These are phyloP conservation scores for Crossocerus cetratus DNA, from an alignment of 2,888 invertebrate genomes.

Conservation along the genomic window DNA sequence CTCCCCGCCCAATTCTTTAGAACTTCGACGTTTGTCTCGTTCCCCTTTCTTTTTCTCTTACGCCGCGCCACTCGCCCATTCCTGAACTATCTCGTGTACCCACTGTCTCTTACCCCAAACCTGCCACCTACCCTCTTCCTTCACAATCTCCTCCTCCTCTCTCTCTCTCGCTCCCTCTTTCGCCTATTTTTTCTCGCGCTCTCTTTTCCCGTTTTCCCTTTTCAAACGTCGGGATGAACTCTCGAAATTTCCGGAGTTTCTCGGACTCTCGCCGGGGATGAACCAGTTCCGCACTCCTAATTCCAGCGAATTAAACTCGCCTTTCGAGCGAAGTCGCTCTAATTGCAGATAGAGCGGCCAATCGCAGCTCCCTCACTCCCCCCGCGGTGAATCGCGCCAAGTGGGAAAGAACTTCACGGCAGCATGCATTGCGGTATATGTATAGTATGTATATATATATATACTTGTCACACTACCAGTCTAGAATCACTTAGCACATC, in stretches of 20 bases:
- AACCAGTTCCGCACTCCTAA: slow-evolving; percentile 60
- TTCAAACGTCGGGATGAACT: slow-evolving; percentile 50
- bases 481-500: no score
- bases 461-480: not conserved
- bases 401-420: not conserved
- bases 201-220: slow-evolving; percentile 26
- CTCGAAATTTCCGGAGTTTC: slow-evolving; percentile 58
- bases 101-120: not conserved
- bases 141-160: slow-evolving; percentile 15
- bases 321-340: slow-evolving; percentile 51
- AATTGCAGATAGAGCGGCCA: slow-evolving; percentile 52
- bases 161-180: slow-evolving; percentile 22
- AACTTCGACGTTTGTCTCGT: slow-evolving; percentile 53
- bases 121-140: not conserved
- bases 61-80: not conserved
- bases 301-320: slow-evolving; percentile 63
- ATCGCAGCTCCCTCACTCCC: not conserved
- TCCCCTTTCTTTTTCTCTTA: not conserved
- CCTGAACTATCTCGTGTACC: not conserved
- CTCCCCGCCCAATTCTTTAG: slow-evolving; percentile 45
- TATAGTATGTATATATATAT: no score
- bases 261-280: slow-evolving; percentile 34
- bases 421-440: no score
- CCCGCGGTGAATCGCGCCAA: no score
- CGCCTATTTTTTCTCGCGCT: slow-evolving; percentile 25